These are phyloP conservation scores for Manacus vitellinus DNA, from an alignment of 2,113 vertebrate species.

Conservation along the genomic window DNA sequence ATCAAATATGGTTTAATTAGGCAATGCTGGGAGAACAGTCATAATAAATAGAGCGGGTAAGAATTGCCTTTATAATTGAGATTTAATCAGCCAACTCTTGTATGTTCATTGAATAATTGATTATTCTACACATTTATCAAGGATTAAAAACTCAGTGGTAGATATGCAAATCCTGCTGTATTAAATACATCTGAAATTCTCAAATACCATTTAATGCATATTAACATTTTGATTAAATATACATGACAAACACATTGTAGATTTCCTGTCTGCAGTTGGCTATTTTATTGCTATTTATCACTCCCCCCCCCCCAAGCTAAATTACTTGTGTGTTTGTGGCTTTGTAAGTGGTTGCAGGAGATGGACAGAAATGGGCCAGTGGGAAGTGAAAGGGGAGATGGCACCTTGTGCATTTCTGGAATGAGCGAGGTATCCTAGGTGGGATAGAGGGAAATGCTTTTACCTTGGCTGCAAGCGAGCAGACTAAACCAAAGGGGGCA, in stretches of 20 bases:
- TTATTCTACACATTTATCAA: slow-evolving; percentile 66
- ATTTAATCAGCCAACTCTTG: slow-evolving; percentile 61
- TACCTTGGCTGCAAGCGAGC: background rate
- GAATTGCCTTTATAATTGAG: slow-evolving; percentile 64
- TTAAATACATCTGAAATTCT: slow-evolving; percentile 47
- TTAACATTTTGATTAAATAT: slow-evolving; percentile 50
- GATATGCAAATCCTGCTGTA: slow-evolving; percentile 46
- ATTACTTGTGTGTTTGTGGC: background rate
- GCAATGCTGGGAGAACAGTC: slow-evolving; percentile 47
- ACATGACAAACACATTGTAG: background rate
- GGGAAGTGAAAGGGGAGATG: background rate
- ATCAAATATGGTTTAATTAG: slow-evolving; percentile 70
- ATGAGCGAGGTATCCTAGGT: background rate
- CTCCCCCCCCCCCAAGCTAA: background rate
- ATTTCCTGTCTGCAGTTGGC: background rate
- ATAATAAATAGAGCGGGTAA: slow-evolving; percentile 58
- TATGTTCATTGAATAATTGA: slow-evolving; percentile 67
- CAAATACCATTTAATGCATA: slow-evolving; percentile 17
- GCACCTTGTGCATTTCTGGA: background rate
- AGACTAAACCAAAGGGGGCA: background rate
- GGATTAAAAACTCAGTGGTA: slow-evolving; percentile 61
- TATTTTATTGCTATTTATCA: background rate
- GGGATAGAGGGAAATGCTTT: background rate
- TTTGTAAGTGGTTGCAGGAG: background rate
- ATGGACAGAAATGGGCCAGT: background rate